Evolutionary conservation across 2,888 invertebrate species (phyloP), one percentile per base, ranked within the genome.

Genomic region (Pantelozetes paolii): DNA sequence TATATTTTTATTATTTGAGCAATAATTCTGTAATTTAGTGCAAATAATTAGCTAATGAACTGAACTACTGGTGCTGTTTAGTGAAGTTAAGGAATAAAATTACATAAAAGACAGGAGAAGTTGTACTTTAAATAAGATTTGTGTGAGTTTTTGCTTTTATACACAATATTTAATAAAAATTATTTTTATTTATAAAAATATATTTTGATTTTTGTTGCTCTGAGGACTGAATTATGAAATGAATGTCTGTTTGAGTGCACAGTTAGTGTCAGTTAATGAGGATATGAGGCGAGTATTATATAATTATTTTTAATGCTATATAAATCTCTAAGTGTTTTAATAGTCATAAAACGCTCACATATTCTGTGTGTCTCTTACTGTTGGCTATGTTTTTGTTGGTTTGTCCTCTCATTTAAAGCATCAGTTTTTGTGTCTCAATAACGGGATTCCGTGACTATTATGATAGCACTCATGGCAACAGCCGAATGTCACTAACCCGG

Each of bases 391-490:
- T 54, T 26, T 23, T 54, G 23, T 54, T 54, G 23, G n/a, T 54
- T 54, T 6, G 23, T 54, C 11, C 26, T 26, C 2, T 26, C 23
- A 8, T 26, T 20, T 54, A n/a, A 26, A 18, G 11, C 26, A 32
- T 42, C n/a, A 67, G 30, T 40, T 67, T 67, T 72, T 70, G 23
- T 74, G 71, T 40, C 74, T 67, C 64, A 76, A 50, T 42, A 76
- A 70, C 20, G 76, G 74, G 28, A 76, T 75, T 40, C 76, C 75
- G 30, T 76, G 71, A 59, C 64, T 75, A 59, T 69, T 75, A 26
- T 67, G 71, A 30, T 76, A 76, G 71, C 76, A 76, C 18, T 74
- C 75, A 23, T 76, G 73, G 42, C 76, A 76, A 50, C 71, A 76
- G 26, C 76, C 76, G 50, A 71, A 74, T 9, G 75, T 76, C 57